Percentiles rank a stretch among this genome's conserved stretches.
These are phyloP conservation scores for Ctenochaetus hawaiiensis DNA, from an alignment of 2,797 vertebrate species.

Conservation along the genomic window DNA sequence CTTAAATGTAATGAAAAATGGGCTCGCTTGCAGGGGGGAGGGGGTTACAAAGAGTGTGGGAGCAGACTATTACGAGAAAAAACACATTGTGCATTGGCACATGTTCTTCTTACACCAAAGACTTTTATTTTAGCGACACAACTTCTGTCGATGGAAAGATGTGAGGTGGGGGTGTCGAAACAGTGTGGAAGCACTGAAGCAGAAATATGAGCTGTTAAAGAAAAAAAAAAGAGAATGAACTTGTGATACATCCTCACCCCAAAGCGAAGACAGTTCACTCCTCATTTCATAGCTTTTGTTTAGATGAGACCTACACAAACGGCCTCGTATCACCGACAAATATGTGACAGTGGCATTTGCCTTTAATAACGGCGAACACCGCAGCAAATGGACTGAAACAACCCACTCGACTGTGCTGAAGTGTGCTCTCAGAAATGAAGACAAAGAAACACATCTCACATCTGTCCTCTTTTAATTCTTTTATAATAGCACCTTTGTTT, in stretches of 20 bases:
- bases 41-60: constrained; percentile 20
- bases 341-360: constrained; percentile 37
- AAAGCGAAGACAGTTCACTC: constrained; percentile 27
- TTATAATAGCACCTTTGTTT: background rate
- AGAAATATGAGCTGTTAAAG: constrained; percentile 20
- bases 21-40: background rate
- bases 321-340: constrained; percentile 35
- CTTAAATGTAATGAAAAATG: constrained; percentile 31
- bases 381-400: constrained; percentile 23
- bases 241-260: background rate
- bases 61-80: constrained; percentile 18
- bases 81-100: constrained; percentile 27
- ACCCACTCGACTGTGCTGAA: constrained; percentile 11
- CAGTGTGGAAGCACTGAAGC: constrained; percentile 10
- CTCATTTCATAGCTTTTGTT: constrained; percentile 24
- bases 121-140: constrained; percentile 30
- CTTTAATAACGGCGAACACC: constrained; percentile 20
- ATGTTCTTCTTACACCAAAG: constrained; percentile 7
- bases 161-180: constrained; percentile 14
- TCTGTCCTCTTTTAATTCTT: background rate
- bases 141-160: constrained; percentile 2
- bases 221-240: constrained; percentile 13
- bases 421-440: constrained; percentile 4
- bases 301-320: constrained; percentile 36
- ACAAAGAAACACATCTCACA: constrained; percentile 16